These are phyloP conservation scores for Resseliella maxima DNA, from an alignment of 2,888 invertebrate genomes.

Conservation along the genomic window DNA sequence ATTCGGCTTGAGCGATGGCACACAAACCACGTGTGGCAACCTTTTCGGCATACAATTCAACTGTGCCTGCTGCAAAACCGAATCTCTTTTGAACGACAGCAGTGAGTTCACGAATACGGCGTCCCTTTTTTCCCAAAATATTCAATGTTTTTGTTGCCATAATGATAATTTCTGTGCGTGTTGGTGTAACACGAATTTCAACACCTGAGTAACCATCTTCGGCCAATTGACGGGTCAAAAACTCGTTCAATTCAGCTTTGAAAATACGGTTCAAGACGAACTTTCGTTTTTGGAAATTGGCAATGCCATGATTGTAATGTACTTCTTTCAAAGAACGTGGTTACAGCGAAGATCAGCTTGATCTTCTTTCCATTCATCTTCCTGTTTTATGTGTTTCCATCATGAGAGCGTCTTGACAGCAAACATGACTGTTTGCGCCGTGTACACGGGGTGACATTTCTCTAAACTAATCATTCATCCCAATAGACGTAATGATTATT, in stretches of 20 bases:
- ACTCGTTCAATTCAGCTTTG: slow-evolving; percentile 99
- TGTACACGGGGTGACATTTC: too few relatives aligned
- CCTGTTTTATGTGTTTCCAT: too few relatives aligned
- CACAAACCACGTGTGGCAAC: slow-evolving; percentile 98
- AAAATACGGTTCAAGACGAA: slow-evolving; percentile 99
- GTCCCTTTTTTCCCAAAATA: slow-evolving; percentile 97
- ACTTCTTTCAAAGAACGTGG: slow-evolving; percentile 57
- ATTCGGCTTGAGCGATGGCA: slow-evolving; percentile 99
- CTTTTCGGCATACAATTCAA: slow-evolving; percentile 99
- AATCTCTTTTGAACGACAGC: slow-evolving; percentile 98
- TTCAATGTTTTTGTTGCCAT: slow-evolving; percentile 99
- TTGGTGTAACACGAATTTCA: slow-evolving; percentile 97
- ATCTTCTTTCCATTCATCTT: too few relatives aligned
- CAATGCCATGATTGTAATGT: slow-evolving; percentile 65
- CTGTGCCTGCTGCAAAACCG: slow-evolving; percentile 93
- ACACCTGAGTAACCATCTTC: slow-evolving; percentile 99
- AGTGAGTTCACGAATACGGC: slow-evolving; percentile 96
- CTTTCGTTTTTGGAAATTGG: slow-evolving; percentile 71
- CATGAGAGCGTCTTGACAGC: too few relatives aligned
- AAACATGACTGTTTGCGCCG: too few relatives aligned
- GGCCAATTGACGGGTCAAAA: slow-evolving; percentile 96
- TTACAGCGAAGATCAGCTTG: too few relatives aligned
- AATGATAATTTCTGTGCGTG: slow-evolving; percentile 98
- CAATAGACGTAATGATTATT: too few relatives aligned
- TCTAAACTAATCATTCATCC: too few relatives aligned